Base-by-base conservation (phyloP, 2,113 vertebrate species). In the Macroglossus sobrinus region DNA sequence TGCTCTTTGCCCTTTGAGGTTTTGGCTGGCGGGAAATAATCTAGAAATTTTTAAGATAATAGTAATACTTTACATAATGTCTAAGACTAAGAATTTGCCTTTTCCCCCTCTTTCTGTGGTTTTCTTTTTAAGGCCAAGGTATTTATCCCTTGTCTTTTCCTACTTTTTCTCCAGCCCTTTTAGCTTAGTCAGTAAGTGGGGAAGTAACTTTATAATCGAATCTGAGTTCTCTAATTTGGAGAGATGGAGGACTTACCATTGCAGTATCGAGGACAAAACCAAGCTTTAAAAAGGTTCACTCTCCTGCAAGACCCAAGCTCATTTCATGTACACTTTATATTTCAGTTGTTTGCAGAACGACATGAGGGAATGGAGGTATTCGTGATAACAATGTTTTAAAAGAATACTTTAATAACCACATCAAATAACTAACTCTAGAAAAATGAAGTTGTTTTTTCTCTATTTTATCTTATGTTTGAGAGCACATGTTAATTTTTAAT, bases 401-500 rank as follows among this genome's bases (percentile, higher is more conserved):
- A 95, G 33, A 89, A 38, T 33, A 68, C 28, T 87, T 84, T 79
- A 82, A 30, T 68, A 82, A 38, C 61, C 53, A 92, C 6, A 86
- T 85, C 7, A 91, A 81, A 86, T 28, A 69, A 63, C 30, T n/a
- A 91, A 59, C 4, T 82, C 50, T 5, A 18, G 33, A 47, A 63
- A 89, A 69, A 85, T 4, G 9, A 55, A 68, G 21, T 19, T 3
- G 19, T 13, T 43, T 64, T 21, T 71, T 38, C 35, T 75, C 2
- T 30, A 24, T 81, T 66, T 91, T 71, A 69, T 38, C 53, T 76
- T 30, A 64, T 24, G 13, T 55, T 68, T 45, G 3, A 53, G n/a
- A 55, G 57, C 26, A 94, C 92, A 45, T 80, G 16, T 57, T 94
- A 11, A 81, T 74, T 81, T 89, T 91, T 75, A 90, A 96, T 64